These are phyloP conservation scores for Rhopalosiphum maidis DNA, from an alignment of 1,140 invertebrate species.

Conservation along the genomic window DNA sequence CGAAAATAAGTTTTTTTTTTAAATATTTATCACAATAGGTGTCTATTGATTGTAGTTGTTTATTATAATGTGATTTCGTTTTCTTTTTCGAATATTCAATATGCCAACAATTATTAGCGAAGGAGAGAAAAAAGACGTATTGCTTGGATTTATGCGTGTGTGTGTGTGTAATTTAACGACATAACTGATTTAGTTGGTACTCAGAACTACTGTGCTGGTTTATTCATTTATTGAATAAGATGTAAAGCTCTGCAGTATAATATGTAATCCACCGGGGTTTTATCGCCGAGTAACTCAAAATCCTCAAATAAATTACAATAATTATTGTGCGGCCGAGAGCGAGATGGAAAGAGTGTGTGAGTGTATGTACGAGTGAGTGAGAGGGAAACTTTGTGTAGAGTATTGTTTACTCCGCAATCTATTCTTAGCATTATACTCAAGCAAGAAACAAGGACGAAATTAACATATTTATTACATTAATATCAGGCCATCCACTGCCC, in stretches of 20 bases:
- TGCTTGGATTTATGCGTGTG: neutral
- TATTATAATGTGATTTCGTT: too few relatives aligned
- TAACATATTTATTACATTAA: slow-evolving; percentile 58
- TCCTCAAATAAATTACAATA: slow-evolving; percentile 46
- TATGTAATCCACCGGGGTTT: slow-evolving; percentile 29
- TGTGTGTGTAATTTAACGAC: neutral
- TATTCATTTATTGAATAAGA: slow-evolving; percentile 10
- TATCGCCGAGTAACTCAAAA: slow-evolving; percentile 30
- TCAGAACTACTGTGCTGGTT: neutral
- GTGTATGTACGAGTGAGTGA: neutral
- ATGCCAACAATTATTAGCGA: neutral
- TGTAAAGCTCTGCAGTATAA: neutral
- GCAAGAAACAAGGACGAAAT: slow-evolving; percentile 56
- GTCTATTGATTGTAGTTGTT: too few relatives aligned
- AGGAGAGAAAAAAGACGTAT: neutral
- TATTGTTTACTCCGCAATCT: slow-evolving; percentile 51
- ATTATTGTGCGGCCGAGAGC: neutral
- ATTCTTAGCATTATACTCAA: slow-evolving; percentile 48
- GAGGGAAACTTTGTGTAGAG: slow-evolving; percentile 19
- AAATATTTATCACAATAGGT: neutral
- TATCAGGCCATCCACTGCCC: slow-evolving; percentile 47
- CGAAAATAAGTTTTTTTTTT: neutral
- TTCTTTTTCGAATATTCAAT: neutral
- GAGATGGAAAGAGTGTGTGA: neutral
- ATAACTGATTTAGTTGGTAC: neutral